phyloP scores from a whole-genome alignment of 2,113 vertebrate genomes.

The Lota lota region DNA sequence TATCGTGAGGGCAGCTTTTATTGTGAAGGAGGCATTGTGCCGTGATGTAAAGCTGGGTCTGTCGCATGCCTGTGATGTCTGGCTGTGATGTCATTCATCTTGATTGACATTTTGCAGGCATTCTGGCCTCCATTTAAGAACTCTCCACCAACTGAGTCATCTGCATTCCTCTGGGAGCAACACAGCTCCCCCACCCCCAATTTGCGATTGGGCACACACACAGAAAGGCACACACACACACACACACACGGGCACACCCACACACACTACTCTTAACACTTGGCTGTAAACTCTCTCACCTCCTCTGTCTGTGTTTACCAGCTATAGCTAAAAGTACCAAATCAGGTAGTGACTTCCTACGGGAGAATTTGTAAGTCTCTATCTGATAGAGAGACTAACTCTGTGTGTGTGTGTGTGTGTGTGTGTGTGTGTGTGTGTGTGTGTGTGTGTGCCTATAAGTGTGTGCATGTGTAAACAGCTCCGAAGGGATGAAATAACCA shows the following conservation, averaged over 20 bases:
- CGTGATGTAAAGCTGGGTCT: constrained; percentile 13
- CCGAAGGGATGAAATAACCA: background rate
- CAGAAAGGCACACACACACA: constrained; percentile 1
- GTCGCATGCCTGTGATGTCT: constrained; percentile 23
- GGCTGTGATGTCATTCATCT: constrained; percentile 43
- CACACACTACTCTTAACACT: constrained; percentile 27
- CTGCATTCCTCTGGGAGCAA: constrained; percentile 30
- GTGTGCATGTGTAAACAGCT: background rate
- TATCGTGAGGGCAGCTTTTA: background rate
- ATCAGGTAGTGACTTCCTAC: constrained; percentile 7
- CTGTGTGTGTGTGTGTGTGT: background rate
- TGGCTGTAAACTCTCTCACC: constrained; percentile 44
- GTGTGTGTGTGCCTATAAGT: background rate
- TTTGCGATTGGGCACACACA: background rate
- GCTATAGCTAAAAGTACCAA: constrained; percentile 25
- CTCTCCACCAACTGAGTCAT: constrained; percentile 59
- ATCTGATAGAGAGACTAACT: background rate
- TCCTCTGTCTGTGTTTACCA: constrained; percentile 34
- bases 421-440: background rate
- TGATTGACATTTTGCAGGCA: constrained; percentile 56
- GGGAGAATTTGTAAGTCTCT: background rate
- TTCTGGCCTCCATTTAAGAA: constrained; percentile 54
- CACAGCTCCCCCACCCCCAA: constrained; percentile 9
- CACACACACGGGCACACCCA: constrained; percentile 3
- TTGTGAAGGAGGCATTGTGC: constrained; percentile 20